phyloP scores from a whole-genome alignment of 2,888 invertebrate genomes.

The Erebia epiphron region DNA sequence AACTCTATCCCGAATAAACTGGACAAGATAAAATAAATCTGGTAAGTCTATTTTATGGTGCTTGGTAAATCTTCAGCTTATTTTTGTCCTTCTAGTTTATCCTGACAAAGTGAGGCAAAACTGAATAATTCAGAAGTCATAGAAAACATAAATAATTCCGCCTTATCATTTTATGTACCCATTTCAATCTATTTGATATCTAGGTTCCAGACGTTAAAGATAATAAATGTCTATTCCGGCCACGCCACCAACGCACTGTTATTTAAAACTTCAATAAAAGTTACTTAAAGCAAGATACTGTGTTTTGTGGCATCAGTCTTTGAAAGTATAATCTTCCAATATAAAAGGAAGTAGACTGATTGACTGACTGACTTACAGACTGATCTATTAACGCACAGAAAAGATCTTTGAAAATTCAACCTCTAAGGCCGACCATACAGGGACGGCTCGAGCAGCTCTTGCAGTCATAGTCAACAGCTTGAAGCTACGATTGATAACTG shows the following conservation, averaged over 20 bases:
- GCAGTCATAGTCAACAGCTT: no score
- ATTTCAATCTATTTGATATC: neutral
- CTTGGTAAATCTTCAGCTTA: no score
- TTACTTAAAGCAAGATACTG: neutral
- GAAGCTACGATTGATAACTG: no score
- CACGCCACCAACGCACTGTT: neutral
- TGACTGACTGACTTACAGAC: no score
- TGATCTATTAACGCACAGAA: no score
- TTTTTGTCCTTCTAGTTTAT: neutral
- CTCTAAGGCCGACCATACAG: no score
- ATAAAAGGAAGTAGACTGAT: no score
- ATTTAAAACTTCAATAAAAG: conserved; percentile 11
- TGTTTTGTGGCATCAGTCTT: neutral
- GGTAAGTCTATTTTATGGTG: no score
- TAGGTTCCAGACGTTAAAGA: neutral
- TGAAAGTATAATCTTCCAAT: neutral
- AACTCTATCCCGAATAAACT: no score
- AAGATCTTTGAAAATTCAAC: no score
- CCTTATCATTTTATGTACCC: neutral
- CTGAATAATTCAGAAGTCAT: neutral
- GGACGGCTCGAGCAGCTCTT: no score
- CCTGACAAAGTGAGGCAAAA: neutral
- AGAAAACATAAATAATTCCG: neutral
- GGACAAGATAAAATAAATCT: no score
- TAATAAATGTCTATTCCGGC: neutral